A percentile compares a stretch with the other conserved stretches of the same genome.
These are phyloP conservation scores for Campoletis sonorensis DNA, from an alignment of 1,140 invertebrate genomes.

Conservation along the genomic window DNA sequence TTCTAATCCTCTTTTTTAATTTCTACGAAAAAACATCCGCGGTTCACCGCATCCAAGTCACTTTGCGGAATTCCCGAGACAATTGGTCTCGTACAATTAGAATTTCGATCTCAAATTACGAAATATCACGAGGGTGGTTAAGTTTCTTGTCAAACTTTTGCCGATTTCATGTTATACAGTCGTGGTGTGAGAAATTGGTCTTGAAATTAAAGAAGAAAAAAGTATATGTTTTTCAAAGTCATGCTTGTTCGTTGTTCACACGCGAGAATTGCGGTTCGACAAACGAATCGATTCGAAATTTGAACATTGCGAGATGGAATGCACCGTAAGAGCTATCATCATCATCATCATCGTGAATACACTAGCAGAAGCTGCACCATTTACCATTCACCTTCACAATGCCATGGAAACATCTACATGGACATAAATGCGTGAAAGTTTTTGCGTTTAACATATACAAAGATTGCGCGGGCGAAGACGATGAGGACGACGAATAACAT, in stretches of 20 bases:
- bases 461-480: background rate
- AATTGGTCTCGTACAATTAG: constrained; percentile 10
- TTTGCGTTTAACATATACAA: background rate
- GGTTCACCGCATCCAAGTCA: background rate
- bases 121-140: background rate
- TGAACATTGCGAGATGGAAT: background rate
- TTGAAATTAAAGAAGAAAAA: no score
- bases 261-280: background rate
- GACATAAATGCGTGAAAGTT: constrained; percentile 7
- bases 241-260: background rate
- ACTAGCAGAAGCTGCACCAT: constrained; percentile 5
- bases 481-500: constrained; percentile 12
- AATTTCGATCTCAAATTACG: background rate
- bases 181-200: no score
- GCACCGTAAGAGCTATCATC: background rate
- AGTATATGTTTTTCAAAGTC: no score
- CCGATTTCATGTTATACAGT: background rate
- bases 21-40: background rate
- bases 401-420: background rate
- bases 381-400: background rate
- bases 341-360: background rate
- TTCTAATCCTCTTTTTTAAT: constrained; percentile 1
- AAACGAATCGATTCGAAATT: background rate
- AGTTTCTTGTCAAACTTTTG: no score
- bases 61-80: constrained; percentile 35